Evolutionary conservation across 2,797 vertebrate genomes (phyloP).

Genomic region (Poecilia wingei): DNA sequence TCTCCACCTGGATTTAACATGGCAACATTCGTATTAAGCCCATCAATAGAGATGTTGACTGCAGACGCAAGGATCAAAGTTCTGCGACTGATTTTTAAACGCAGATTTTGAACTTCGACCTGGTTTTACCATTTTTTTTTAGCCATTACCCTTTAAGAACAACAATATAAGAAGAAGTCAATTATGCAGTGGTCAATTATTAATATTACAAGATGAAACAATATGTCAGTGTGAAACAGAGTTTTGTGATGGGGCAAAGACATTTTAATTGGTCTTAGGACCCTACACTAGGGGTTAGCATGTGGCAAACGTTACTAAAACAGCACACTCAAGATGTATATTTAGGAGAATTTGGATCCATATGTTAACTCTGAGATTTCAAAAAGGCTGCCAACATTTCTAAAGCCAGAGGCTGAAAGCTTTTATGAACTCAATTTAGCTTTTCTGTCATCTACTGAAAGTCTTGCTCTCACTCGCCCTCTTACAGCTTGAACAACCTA

Average conservation of each 20-base stretch:
- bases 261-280: neutral
- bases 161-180: neutral
- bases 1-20: slow-evolving; percentile 83
- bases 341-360: neutral
- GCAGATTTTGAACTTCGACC: neutral
- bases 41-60: rapidly evolving
- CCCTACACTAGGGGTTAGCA: neutral
- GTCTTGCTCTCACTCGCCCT: neutral
- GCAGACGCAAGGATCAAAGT: neutral
- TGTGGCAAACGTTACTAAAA: neutral
- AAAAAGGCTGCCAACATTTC: neutral
- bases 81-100: neutral
- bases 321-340: neutral
- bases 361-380: neutral
- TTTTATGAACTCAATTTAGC: neutral
- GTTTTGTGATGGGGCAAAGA: neutral
- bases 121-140: neutral
- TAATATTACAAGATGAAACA: neutral
- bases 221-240: neutral
- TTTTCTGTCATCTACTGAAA: neutral
- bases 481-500: neutral
- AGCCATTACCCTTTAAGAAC: neutral
- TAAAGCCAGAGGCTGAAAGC: neutral
- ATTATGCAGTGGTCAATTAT: neutral
- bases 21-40: neutral